Base-by-base conservation (phyloP, 1,140 invertebrate species). In the Arctopsyche grandis region DNA sequence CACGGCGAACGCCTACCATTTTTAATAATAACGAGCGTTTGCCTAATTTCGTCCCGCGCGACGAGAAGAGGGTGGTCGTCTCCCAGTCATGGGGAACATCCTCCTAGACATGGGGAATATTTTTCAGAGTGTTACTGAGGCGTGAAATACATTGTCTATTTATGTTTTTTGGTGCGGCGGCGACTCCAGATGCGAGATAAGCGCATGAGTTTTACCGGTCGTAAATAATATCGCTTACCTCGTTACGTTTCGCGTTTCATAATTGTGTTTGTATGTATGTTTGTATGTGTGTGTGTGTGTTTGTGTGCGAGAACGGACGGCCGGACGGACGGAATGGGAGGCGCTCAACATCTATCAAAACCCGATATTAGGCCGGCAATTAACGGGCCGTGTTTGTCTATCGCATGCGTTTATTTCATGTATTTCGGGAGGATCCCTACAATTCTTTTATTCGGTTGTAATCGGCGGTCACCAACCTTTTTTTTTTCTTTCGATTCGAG, bases 171-270 rank as follows among this genome's bases (percentile, higher is more conserved):
- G 73, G 46, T 76, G 74, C 75, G 66, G 56, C 69, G 75, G 71
- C 74, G 44, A 80, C 75, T 70, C 63, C 74, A 80, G 79, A 80
- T 80, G 75, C 63, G 22, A 80, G 79, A 80, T 80, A 80, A 80
- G 63, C 79, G 66, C n/a, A 44, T 69, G 46, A 76, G 69, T 71
- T 46, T 71, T 80, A 70, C 56, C 75, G 60, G 74, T 76, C 73
- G 75, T 80, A 80, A 80, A 80, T 80, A 80, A 80, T 76, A 80
- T 70, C 60, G 79, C 44, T 76, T 80, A 76, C 69, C 79, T 80
- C 63, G 63, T 75, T 76, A 76, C 75, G 73, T 80, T 80, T 66
- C 74, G 46, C 69, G 22, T 79, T 79, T 74, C 70, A 74, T 63
- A 78, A 78, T 52, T 52, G 48, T 46, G n/a, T n/a, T n/a, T n/a